These are phyloP conservation scores for Ciconia stormi DNA, from an alignment of 2,113 vertebrate species.

Conservation along the genomic window DNA sequence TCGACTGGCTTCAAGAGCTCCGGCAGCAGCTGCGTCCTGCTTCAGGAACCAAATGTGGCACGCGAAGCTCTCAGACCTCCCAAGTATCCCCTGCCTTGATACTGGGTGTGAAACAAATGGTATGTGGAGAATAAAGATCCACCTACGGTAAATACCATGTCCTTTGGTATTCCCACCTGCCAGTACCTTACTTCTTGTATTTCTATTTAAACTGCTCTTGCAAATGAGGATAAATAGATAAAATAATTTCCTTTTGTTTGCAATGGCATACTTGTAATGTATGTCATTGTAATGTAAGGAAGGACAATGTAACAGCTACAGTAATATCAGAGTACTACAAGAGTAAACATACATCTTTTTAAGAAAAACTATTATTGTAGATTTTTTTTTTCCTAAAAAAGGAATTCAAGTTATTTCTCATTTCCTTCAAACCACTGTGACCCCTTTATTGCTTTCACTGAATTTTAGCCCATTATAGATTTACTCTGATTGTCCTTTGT, in stretches of 20 bases:
- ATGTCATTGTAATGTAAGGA: neutral
- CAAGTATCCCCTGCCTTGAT: neutral
- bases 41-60: neutral
- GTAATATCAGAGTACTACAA: neutral
- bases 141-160: accelerated
- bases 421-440: neutral
- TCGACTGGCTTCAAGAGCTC: neutral
- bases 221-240: neutral
- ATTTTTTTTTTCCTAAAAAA: neutral
- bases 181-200: neutral
- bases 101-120: neutral
- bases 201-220: neutral
- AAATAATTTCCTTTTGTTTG: neutral
- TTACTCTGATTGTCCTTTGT: neutral
- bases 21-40: accelerated
- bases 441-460: neutral
- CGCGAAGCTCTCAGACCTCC: neutral
- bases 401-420: neutral
- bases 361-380: neutral
- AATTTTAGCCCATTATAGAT: slow-evolving; percentile 1
- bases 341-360: neutral
- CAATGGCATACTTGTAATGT: neutral
- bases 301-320: neutral
- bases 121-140: neutral
- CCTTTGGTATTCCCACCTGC: neutral